Evolutionary conservation across 2,888 invertebrate species (phyloP).

Genomic region (Pammene fasciana): DNA sequence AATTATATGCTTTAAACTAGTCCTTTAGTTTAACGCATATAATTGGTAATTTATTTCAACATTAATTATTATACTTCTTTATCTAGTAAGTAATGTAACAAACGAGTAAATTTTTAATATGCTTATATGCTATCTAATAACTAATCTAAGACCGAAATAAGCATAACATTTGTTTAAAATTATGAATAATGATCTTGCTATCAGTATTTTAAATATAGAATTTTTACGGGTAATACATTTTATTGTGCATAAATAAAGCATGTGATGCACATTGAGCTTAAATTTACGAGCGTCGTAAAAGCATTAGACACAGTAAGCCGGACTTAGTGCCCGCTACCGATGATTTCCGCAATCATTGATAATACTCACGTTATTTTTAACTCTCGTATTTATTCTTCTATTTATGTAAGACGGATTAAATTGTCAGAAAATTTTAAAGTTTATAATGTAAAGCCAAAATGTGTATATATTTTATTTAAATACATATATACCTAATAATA

Average conservation of each 20-base stretch:
- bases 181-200: background rate
- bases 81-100: too few species aligned
- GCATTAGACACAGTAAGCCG: slow-evolving; percentile 73
- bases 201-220: background rate
- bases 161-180: background rate
- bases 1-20: background rate
- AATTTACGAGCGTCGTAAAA: slow-evolving; percentile 77
- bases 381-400: background rate
- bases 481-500: too few species aligned
- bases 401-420: background rate
- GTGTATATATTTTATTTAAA: too few species aligned
- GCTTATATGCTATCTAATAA: background rate
- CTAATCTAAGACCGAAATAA: background rate
- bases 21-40: too few species aligned
- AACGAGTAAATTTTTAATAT: background rate
- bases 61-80: too few species aligned
- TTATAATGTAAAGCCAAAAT: too few species aligned
- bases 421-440: too few species aligned
- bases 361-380: slow-evolving; percentile 8
- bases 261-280: slow-evolving; percentile 62
- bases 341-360: slow-evolving; percentile 49
- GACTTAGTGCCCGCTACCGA: slow-evolving; percentile 65
- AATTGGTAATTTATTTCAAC: too few species aligned
- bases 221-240: slow-evolving; percentile 54
- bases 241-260: slow-evolving; percentile 68